Conservation (phyloP, 92 coral and sea anemone genomes). For the Pocillopora grandis region DNA sequence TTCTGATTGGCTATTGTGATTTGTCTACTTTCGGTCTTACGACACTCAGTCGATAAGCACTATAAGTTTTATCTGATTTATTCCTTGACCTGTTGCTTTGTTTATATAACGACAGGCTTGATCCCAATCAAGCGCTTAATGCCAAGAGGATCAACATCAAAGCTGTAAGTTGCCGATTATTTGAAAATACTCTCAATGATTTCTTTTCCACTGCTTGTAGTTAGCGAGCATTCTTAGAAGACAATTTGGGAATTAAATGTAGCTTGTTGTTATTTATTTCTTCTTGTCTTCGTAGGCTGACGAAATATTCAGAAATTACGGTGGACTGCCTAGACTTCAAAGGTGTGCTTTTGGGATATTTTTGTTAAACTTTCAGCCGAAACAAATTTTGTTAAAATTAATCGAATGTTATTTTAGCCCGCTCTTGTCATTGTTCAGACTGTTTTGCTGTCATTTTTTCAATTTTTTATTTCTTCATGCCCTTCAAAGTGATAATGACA, state of each 20-base stretch:
- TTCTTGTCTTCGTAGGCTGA: constrained; percentile 56
- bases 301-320: constrained; percentile 69
- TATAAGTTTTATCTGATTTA: neutral
- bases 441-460: no score
- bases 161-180: constrained; percentile 63
- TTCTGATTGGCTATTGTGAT: no score
- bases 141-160: constrained; percentile 82
- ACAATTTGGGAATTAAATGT: neutral
- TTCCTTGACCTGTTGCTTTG: neutral
- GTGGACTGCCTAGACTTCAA: constrained; percentile 86
- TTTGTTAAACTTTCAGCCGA: neutral
- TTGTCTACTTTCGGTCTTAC: neutral
- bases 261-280: neutral
- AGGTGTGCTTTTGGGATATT: constrained; percentile 42
- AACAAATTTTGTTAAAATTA: neutral
- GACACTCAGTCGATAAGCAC: neutral
- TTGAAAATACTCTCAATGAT: neutral
- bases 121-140: constrained; percentile 82
- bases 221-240: no score
- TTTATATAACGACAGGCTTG: constrained; percentile 48
- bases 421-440: no score
- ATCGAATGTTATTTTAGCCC: no score
- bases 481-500: no score
- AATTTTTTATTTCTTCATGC: no score
- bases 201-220: neutral